These are phyloP conservation scores for Phalacrocorax aristotelis DNA, from an alignment of 2,113 vertebrate genomes.

Conservation along the genomic window DNA sequence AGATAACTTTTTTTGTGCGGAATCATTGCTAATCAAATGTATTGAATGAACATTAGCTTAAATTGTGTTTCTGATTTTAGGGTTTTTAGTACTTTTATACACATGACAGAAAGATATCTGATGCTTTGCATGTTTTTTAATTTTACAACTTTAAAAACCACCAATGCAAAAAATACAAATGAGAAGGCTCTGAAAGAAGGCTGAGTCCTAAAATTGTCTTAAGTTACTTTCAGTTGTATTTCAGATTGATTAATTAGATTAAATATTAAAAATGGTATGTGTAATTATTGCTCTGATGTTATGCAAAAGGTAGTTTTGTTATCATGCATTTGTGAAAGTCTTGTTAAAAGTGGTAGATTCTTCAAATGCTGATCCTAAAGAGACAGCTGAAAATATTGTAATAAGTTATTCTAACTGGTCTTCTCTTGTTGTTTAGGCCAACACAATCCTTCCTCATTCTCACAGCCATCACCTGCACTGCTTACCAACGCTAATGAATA, in stretches of 20 bases:
- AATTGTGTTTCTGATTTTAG: background rate
- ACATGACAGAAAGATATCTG: background rate
- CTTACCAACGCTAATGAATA: slow-evolving; percentile 91
- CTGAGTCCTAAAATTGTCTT: background rate
- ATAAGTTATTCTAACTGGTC: background rate
- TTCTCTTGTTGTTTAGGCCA: slow-evolving; percentile 78
- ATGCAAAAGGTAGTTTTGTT: background rate
- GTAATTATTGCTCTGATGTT: background rate
- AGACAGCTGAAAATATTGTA: background rate
- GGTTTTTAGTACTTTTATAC: background rate
- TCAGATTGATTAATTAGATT: background rate
- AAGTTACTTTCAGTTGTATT: background rate
- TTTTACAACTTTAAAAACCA: background rate
- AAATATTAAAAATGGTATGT: background rate
- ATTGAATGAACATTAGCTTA: background rate
- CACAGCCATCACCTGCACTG: slow-evolving; percentile 95
- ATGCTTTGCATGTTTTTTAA: background rate
- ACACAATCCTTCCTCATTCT: slow-evolving; percentile 92
- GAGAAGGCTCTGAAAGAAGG: slow-evolving; percentile 20
- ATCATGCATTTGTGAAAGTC: background rate
- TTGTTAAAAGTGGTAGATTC: background rate
- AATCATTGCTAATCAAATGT: background rate
- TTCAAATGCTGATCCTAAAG: background rate
- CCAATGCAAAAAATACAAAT: background rate
- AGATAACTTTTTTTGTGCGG: background rate